These are phyloP conservation scores for Volucella bombylans DNA, from an alignment of 2,888 invertebrate species.

Conservation along the genomic window DNA sequence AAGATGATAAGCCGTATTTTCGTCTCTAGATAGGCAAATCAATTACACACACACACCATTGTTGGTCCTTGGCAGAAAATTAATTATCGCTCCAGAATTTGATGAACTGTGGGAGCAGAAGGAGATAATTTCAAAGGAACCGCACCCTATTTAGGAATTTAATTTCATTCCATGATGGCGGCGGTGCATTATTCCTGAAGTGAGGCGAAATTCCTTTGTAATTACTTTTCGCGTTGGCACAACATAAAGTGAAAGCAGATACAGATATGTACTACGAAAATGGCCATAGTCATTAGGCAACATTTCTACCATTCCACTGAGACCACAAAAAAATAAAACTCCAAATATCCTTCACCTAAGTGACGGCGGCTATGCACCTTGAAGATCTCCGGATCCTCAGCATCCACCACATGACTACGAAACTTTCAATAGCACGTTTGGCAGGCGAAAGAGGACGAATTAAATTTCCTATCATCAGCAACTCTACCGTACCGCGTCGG, in stretches of 20 bases:
- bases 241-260: constrained; percentile 2
- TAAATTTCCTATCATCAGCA: constrained; percentile 51
- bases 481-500: not conserved
- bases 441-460: constrained; percentile 64
- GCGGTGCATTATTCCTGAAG: not conserved
- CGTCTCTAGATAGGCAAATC: constrained; percentile 44
- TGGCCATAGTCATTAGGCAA: constrained; percentile 46
- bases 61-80: constrained; percentile 7
- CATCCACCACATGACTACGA: constrained; percentile 47
- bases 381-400: constrained; percentile 22
- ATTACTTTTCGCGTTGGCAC: constrained; percentile 12
- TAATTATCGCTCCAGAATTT: constrained; percentile 39
- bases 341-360: constrained; percentile 63
- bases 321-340: not conserved
- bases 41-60: constrained; percentile 45
- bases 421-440: constrained; percentile 57
- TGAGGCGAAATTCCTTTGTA: constrained; percentile 4
- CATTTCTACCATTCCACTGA: constrained; percentile 40
- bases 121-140: not conserved
- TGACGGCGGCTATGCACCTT: constrained; percentile 55
- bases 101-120: not conserved
- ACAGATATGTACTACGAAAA: too few species aligned
- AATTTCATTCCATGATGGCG: not conserved
- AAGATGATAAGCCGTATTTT: constrained; percentile 37
- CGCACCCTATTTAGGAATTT: constrained; percentile 35